Evolutionary conservation across 2,888 invertebrate species (phyloP).

Genomic region (Cantharis flavilabris): DNA sequence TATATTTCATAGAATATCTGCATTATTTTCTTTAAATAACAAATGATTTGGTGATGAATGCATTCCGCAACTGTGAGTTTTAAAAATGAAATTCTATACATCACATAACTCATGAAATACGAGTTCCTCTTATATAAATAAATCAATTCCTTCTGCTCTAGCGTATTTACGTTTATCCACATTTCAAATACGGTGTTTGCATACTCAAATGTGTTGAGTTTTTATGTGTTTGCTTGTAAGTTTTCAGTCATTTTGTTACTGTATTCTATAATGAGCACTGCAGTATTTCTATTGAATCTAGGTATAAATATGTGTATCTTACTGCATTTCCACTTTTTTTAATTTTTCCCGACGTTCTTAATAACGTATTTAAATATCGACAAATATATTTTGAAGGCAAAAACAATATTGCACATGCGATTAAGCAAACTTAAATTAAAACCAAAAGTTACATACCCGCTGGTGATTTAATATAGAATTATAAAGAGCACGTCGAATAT

Average conservation of each 20-base stretch:
- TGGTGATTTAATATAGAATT: background rate
- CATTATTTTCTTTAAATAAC: constrained; percentile 7
- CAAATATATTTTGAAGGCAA: background rate
- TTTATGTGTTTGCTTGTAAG: constrained; percentile 13
- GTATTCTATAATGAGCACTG: constrained; percentile 1
- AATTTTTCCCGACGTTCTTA: background rate
- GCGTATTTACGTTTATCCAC: constrained; percentile 30
- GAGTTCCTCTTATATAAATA: constrained; percentile 38
- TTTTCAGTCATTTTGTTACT: constrained; percentile 16
- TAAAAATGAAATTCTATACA: constrained; percentile 37
- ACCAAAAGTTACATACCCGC: background rate
- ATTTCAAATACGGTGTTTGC: constrained; percentile 10
- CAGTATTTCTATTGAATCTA: background rate
- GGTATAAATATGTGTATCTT: background rate
- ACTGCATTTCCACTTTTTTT: background rate
- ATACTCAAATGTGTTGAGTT: constrained; percentile 9
- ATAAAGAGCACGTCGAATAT: background rate
- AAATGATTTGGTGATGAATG: constrained; percentile 38
- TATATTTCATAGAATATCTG: background rate
- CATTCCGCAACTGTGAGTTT: constrained; percentile 34
- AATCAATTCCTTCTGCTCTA: constrained; percentile 36
- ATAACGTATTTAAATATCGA: background rate
- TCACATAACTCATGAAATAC: constrained; percentile 41
- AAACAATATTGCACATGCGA: background rate
- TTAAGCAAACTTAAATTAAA: background rate